phyloP scores from a whole-genome alignment of 2,888 invertebrate species.

The Pinctada fucata region DNA sequence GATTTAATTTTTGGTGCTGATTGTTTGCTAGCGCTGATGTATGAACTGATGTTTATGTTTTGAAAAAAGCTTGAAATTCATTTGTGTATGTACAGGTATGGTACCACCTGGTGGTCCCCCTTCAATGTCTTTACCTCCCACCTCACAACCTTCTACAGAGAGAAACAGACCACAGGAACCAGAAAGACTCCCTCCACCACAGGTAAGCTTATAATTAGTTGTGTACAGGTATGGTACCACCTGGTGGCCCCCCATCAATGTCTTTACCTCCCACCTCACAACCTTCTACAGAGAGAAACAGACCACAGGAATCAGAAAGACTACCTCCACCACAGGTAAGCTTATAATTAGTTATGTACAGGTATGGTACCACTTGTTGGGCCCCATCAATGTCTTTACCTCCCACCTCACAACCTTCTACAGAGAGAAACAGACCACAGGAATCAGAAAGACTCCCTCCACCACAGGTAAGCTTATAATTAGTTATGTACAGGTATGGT shows the following conservation, averaged over 20 bases:
- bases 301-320: slow-evolving; percentile 31
- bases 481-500: slow-evolving; percentile 20
- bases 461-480: slow-evolving; percentile 7
- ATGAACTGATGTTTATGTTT: no score
- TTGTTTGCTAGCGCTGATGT: no score
- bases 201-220: neutral
- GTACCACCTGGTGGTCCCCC: slow-evolving; percentile 37
- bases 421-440: slow-evolving; percentile 11
- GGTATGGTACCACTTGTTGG: slow-evolving; percentile 39
- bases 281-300: neutral
- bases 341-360: neutral
- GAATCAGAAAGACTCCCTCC: slow-evolving; percentile 38
- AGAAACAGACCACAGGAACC: slow-evolving; percentile 16
- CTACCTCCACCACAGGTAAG: slow-evolving; percentile 33
- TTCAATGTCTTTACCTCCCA: slow-evolving; percentile 6
- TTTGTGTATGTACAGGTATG: slow-evolving; percentile 11
- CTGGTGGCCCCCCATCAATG: slow-evolving; percentile 24
- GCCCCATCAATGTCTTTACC: slow-evolving; percentile 6
- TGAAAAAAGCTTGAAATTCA: no score
- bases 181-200: slow-evolving; percentile 40
- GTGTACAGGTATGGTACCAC: slow-evolving; percentile 34
- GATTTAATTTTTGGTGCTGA: no score
- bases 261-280: neutral
- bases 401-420: neutral
- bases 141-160: neutral